Percentiles rank a stretch among this genome's conserved stretches.
These are phyloP conservation scores for Rhabdophis nuchalis DNA, from an alignment of 2,797 vertebrate species.

Conservation along the genomic window DNA sequence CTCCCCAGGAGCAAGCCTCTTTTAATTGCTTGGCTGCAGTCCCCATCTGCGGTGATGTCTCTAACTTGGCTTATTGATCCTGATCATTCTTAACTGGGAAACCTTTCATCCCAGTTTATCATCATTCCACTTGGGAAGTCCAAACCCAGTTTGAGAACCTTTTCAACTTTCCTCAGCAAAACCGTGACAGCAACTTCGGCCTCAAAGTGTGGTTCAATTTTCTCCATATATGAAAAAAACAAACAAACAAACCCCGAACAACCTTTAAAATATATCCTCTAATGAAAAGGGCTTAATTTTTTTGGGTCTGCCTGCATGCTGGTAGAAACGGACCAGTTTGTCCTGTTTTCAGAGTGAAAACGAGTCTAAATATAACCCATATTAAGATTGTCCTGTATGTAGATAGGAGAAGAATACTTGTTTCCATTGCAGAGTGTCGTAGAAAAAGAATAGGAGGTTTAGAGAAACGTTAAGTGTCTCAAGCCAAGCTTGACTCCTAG, in stretches of 20 bases:
- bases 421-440: not conserved
- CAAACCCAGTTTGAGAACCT: not conserved
- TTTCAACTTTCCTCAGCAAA: not conserved
- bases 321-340: not conserved
- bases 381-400: not conserved
- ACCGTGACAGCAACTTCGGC: not conserved
- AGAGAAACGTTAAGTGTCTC: not conserved
- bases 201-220: not conserved
- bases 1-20: no score
- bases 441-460: not conserved
- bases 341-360: not conserved
- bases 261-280: not conserved
- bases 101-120: not conserved
- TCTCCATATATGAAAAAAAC: not conserved
- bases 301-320: not conserved
- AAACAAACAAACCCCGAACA: no score
- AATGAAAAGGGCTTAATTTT: not conserved
- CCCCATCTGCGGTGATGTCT: not conserved
- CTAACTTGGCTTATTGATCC: not conserved
- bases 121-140: not conserved
- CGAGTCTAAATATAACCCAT: no score
- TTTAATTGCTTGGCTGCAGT: no score
- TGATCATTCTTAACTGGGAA: not conserved
- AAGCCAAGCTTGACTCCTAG: not conserved
- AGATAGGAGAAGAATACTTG: not conserved